These are phyloP conservation scores for Sphaeridia pumilis DNA, from an alignment of 2,888 invertebrate genomes.

Conservation along the genomic window DNA sequence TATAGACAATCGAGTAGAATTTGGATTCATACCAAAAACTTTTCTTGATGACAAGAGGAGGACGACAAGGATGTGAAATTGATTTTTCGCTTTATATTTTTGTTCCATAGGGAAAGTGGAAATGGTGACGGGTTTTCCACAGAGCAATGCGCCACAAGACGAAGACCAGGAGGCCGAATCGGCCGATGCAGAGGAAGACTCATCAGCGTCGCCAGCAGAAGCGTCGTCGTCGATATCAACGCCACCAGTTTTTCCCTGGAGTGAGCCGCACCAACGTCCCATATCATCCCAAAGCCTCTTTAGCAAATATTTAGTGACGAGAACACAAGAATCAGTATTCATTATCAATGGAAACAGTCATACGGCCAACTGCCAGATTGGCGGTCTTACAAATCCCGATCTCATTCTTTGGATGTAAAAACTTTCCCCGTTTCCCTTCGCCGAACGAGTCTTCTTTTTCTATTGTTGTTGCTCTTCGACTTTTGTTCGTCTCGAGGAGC, in stretches of 20 bases:
- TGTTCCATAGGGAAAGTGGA: constrained; percentile 53
- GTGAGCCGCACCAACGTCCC: constrained; percentile 50
- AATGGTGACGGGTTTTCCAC: constrained; percentile 55
- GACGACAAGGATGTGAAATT: no score
- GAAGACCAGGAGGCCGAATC: not conserved
- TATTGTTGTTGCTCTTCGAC: not conserved
- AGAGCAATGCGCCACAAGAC: not conserved
- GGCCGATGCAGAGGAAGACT: no score
- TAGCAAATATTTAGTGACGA: constrained; percentile 60
- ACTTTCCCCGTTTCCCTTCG: not conserved
- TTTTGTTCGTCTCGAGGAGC: not conserved
- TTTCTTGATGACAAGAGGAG: no score
- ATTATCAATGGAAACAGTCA: constrained; percentile 58
- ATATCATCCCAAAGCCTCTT: constrained; percentile 58
- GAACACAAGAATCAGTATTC: constrained; percentile 56
- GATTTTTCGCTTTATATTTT: constrained; percentile 1
- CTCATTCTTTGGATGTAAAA: constrained; percentile 19
- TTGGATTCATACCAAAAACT: no score
- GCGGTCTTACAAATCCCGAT: constrained; percentile 43
- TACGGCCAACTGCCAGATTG: constrained; percentile 63
- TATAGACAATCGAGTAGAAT: no score
- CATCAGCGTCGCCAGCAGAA: no score
- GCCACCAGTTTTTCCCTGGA: constrained; percentile 42
- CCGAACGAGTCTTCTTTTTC: not conserved
- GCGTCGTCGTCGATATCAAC: constrained; percentile 1